phyloP scores from a whole-genome alignment of 2,113 vertebrate species.

The Arizona elegans region DNA sequence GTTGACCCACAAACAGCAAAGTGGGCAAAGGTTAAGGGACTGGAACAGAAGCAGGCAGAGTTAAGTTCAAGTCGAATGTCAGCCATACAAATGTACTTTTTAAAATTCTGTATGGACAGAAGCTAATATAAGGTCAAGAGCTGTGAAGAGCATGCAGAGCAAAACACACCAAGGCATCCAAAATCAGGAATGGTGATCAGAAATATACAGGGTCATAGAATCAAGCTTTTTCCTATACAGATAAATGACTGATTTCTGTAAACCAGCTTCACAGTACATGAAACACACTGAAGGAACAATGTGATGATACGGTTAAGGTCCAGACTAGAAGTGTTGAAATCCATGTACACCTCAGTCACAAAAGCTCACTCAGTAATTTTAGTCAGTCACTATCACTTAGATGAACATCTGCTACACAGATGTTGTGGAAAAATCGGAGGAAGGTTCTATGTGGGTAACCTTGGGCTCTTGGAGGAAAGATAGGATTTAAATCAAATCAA shows the following conservation, averaged over 20 bases:
- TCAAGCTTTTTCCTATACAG: not conserved
- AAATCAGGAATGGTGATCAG: not conserved
- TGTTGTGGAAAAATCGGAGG: not conserved
- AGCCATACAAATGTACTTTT: not conserved
- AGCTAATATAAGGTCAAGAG: not conserved
- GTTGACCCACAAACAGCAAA: not conserved
- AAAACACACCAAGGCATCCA: not conserved
- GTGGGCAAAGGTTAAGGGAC: not conserved
- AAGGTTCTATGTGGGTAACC: not conserved
- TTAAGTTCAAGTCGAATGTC: not conserved
- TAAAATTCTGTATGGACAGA: not conserved
- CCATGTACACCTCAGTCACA: not conserved
- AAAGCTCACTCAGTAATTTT: not conserved
- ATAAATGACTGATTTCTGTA: not conserved
- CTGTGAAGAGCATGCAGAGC: not conserved
- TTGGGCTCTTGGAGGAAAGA: not conserved
- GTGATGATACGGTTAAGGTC: not conserved
- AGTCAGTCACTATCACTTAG: not conserved
- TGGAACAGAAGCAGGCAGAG: not conserved
- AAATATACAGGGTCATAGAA: not conserved
- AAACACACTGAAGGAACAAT: not conserved
- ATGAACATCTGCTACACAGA: not conserved
- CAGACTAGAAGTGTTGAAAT: not conserved
- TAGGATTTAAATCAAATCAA: not conserved
- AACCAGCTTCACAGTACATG: not conserved